Percentiles rank a stretch among this genome's conserved stretches.
phyloP scores from a whole-genome alignment of 2,888 invertebrate genomes.

The Ophioninae sp. region DNA sequence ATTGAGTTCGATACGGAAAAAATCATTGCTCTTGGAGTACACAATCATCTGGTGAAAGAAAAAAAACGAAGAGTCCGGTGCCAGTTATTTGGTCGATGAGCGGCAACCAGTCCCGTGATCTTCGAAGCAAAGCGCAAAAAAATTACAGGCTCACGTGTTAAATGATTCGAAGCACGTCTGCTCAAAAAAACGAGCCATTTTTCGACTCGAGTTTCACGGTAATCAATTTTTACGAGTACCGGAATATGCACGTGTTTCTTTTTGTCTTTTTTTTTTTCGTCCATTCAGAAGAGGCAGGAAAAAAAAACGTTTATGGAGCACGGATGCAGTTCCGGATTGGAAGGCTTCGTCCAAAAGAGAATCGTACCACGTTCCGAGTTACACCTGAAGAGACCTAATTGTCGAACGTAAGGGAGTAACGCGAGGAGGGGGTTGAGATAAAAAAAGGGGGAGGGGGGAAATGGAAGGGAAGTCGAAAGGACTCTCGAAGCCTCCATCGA shows the following conservation, averaged over 20 bases:
- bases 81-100: neutral
- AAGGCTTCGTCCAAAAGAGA: slow-evolving; percentile 23
- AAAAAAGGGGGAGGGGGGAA: no score
- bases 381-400: slow-evolving; percentile 41
- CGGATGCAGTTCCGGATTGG: neutral
- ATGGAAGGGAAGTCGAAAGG: slow-evolving; percentile 3
- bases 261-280: slow-evolving; percentile 5
- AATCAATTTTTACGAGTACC: slow-evolving; percentile 2
- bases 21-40: neutral
- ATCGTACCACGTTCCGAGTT: slow-evolving; percentile 39
- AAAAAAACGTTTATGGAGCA: neutral
- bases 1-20: neutral
- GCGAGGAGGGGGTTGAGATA: slow-evolving; percentile 4
- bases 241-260: neutral
- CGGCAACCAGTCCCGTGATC: neutral
- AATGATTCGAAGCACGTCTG: neutral
- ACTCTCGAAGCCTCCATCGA: slow-evolving; percentile 15
- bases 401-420: slow-evolving; percentile 3
- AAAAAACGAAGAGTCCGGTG: neutral
- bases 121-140: neutral
- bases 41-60: neutral
- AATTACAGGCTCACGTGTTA: neutral
- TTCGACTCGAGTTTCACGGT: neutral
- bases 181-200: neutral
- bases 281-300: neutral